Base-by-base conservation (phyloP, 37 sponge, comb jelly and placozoan genomes). In the Geodia barretti region DNA sequence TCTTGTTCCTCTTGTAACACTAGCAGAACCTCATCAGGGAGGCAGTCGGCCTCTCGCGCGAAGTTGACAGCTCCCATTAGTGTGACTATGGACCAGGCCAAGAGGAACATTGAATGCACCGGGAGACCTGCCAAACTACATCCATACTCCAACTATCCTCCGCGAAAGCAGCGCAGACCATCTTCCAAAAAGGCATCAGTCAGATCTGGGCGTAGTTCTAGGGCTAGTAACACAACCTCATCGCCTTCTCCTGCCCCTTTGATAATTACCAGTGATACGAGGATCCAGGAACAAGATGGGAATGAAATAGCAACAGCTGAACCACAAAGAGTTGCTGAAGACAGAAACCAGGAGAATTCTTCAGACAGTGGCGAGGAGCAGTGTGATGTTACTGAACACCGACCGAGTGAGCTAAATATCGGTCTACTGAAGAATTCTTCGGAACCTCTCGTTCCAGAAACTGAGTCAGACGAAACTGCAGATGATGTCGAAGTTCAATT, bases 101-200 rank as follows among this genome's bases (percentile, higher is more conserved):
- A 78, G 63, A 39, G 40, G 26, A 79, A 79, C 54, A 33, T 68
- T 23, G 59, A 58, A 1, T 62, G 62, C 31, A 60, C 88, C 61
- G 93, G 93, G 14, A 88, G 77, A 26, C 93, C 93, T 30, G 76
- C 68, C 36, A 81, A 80, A n/a, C 79, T 92, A 64, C 84, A 84
- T 35, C 93, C 89, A 19, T 92, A 92, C 77, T 72, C 82, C 14
- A 92, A 92, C 59, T 81, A 88, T 42, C 86, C 85, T 3, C 61
- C 68, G 14, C 54, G 54, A 47, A 47, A 47, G 54, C 54, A 47
- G 14, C 7, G 14, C 7, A 47, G 54, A 47, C n/a, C n/a, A n/a
- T n/a, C n/a, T n/a, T n/a, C n/a, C n/a, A n/a, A n/a, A n/a, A n/a
- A n/a, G n/a, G n/a, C n/a, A n/a, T 33, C 30, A 31, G 20, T 5